Evolutionary conservation across 2,888 invertebrate genomes (phyloP).

Genomic region (Xylocampa areola): DNA sequence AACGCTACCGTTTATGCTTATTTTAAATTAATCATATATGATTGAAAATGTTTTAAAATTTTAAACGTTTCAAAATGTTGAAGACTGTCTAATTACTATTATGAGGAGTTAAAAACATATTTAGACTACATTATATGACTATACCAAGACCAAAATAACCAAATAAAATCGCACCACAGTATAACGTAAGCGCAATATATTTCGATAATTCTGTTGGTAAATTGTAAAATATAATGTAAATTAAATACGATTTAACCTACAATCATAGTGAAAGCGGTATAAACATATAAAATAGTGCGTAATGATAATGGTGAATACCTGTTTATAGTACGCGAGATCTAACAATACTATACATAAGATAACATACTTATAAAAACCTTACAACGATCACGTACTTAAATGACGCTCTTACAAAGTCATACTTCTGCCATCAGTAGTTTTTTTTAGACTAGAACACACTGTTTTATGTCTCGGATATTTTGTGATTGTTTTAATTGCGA

Average conservation of each 20-base stretch:
- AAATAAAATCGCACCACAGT: slow-evolving; percentile 6
- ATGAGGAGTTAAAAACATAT: slow-evolving; percentile 45
- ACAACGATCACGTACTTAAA: slow-evolving; percentile 32
- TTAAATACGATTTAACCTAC: slow-evolving; percentile 35
- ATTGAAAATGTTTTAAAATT: slow-evolving; percentile 39
- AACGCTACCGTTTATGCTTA: slow-evolving; percentile 57
- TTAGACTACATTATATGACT: slow-evolving; percentile 43
- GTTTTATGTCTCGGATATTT: slow-evolving; percentile 13
- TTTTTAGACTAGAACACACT: slow-evolving; percentile 47
- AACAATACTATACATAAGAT: slow-evolving; percentile 22
- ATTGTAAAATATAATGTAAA: slow-evolving; percentile 32
- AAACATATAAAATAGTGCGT: slow-evolving; percentile 62
- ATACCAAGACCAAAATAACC: slow-evolving; percentile 7
- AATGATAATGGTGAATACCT: slow-evolving; percentile 44
- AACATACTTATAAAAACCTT: slow-evolving; percentile 16
- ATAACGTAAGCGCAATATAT: slow-evolving; percentile 1
- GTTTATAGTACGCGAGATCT: slow-evolving; percentile 56
- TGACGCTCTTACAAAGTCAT: slow-evolving; percentile 33
- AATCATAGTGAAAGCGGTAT: slow-evolving; percentile 59
- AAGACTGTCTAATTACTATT: slow-evolving; percentile 58
- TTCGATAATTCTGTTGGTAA: slow-evolving; percentile 16
- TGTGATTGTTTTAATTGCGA: slow-evolving; percentile 10
- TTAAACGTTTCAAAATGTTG: slow-evolving; percentile 52
- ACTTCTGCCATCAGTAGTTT: slow-evolving; percentile 35
- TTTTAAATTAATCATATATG: slow-evolving; percentile 56